Conservation (phyloP, 2,888 invertebrate species). For the Dynastes tityus region DNA sequence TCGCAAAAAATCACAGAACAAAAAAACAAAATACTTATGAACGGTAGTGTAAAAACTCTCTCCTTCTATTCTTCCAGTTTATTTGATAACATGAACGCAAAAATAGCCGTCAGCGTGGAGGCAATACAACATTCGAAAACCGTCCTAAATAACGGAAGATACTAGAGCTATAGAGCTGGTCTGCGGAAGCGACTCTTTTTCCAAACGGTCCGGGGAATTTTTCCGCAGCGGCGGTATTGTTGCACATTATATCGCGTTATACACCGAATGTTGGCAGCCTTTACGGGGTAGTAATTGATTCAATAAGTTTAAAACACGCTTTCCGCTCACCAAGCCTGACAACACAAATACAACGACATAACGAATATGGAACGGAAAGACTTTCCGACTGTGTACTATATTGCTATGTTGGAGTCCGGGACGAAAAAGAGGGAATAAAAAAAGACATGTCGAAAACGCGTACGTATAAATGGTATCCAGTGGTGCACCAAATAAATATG, state of each 20-base stretch:
- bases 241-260: slow-evolving; percentile 56
- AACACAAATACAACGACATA: slow-evolving; percentile 68
- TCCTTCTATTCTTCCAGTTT: slow-evolving; percentile 38
- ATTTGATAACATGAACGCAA: slow-evolving; percentile 56
- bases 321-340: slow-evolving; percentile 61
- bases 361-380: slow-evolving; percentile 55
- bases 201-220: slow-evolving; percentile 48
- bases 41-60: slow-evolving; percentile 2
- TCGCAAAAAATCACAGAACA: too few species aligned
- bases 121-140: slow-evolving; percentile 48
- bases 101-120: slow-evolving; percentile 64
- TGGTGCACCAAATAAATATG: too few species aligned
- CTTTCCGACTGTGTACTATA: not conserved
- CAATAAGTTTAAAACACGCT: slow-evolving; percentile 70
- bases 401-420: too few species aligned
- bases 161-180: slow-evolving; percentile 40
- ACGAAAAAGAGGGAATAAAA: too few species aligned
- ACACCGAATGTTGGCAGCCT: slow-evolving; percentile 68
- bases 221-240: slow-evolving; percentile 55
- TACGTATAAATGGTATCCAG: too few species aligned
- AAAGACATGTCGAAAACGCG: too few species aligned
- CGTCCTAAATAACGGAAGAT: slow-evolving; percentile 43
- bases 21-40: too few species aligned
- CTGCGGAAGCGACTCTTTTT: slow-evolving; percentile 32
- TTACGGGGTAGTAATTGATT: slow-evolving; percentile 70